Base-by-base conservation (phyloP, 2,113 vertebrate genomes). In the Gopherus evgoodei region DNA sequence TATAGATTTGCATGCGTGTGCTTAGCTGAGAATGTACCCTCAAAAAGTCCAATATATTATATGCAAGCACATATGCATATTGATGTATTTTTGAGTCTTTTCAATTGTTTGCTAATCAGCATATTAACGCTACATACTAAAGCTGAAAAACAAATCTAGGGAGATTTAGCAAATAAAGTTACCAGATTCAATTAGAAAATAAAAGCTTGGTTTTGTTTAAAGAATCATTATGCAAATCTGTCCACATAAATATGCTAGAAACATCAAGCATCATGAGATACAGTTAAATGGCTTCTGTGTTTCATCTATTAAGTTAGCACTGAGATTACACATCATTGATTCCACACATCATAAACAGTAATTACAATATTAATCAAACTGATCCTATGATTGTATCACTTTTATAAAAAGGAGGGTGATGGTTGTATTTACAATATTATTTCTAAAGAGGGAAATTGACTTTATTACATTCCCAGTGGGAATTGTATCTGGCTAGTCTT, bases 181-280 rank as follows among this genome's bases (percentile, higher is more conserved):
- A 79, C 8, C 19, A 44, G 31, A 93, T 91, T 91, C 53, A 87
- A 94, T 93, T 96, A 91, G 56, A 92, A 92, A 88, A 76, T 53
- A 81, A 94, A 94, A 94, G 10, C 42, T 93, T 91, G 53, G 21
- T 93, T 96, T 96, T 92, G 56, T 90, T 98, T 95, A 96, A 91
- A 35, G 52, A 87, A 35, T 84, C 57, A 81, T 97, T 97, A 94
- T 83, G 88, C 49, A 94, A 92, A 94, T 90, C 8, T 93, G 12
- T 17, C 76, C 76, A 75, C 27, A 90, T 87, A 87, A 93, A 94
- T 92, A 91, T 82, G 81, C 38, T 84, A 75, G 78, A 72, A 78
- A 93, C 50, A 89, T 49, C 62, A 96, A 96, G 89, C n/a, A 80
- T 6, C 42, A 95, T 2, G 2, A 94, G 86, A 96, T 59, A 69